Evolutionary conservation across 2,888 invertebrate species (phyloP).

Genomic region (Nemurella pictetii): DNA sequence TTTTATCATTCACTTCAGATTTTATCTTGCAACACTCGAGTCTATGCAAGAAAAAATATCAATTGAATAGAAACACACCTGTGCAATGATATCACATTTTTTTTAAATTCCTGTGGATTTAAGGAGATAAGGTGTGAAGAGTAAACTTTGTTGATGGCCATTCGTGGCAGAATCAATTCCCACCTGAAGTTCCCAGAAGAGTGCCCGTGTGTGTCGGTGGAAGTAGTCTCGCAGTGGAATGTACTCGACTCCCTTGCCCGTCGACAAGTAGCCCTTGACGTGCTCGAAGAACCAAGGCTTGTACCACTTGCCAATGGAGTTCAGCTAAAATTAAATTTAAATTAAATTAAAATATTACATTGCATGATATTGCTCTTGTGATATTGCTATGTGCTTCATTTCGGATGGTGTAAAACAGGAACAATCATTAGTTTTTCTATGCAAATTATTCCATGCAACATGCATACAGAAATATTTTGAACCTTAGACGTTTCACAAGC

Average conservation of each 20-base stretch:
- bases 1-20: not conserved
- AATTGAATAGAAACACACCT: not conserved
- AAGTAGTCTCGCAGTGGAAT: constrained; percentile 81
- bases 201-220: constrained; percentile 75
- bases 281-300: constrained; percentile 86
- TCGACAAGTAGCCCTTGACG: constrained; percentile 60
- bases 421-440: too few relatives aligned
- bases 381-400: too few relatives aligned
- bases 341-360: too few relatives aligned
- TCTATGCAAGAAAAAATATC: not conserved
- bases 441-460: not conserved
- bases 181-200: constrained; percentile 84
- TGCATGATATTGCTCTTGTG: too few relatives aligned
- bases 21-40: not conserved
- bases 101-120: too few relatives aligned
- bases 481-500: constrained; percentile 36
- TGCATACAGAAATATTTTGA: constrained; percentile 17
- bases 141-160: too few relatives aligned
- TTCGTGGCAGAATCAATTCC: too few relatives aligned
- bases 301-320: constrained; percentile 74
- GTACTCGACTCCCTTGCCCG: constrained; percentile 61
- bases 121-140: too few relatives aligned
- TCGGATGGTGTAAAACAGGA: too few relatives aligned
- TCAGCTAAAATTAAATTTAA: constrained; percentile 61
- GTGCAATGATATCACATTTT: not conserved